Evolutionary conservation across 2,888 invertebrate species (phyloP).

Genomic region (Neoaliturus tenellus): DNA sequence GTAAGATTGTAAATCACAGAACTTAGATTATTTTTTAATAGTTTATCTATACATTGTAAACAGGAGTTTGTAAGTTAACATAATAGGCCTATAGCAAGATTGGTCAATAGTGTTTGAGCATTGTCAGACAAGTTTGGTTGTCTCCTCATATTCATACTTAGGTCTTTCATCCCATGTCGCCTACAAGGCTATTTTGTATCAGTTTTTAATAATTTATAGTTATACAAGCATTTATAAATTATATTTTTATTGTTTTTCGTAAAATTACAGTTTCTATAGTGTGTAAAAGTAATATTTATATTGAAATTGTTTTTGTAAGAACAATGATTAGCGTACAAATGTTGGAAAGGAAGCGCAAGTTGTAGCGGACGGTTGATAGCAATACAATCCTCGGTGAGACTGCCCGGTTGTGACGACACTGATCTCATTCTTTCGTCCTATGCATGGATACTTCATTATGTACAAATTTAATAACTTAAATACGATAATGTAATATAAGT

Average conservation of each 20-base stretch:
- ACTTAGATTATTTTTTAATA: slow-evolving; percentile 15
- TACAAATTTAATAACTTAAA: slow-evolving; percentile 54
- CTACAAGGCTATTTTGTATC: not conserved
- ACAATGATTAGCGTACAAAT: not conserved
- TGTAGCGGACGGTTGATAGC: slow-evolving; percentile 7
- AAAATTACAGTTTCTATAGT: not conserved
- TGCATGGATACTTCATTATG: slow-evolving; percentile 53
- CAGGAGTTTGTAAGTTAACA: not conserved
- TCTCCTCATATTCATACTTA: not conserved
- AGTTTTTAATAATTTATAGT: not conserved
- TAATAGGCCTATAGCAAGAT: not conserved
- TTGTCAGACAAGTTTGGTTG: not conserved
- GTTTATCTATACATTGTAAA: not conserved
- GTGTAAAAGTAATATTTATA: not conserved
- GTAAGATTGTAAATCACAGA: slow-evolving; percentile 2
- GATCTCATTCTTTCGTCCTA: slow-evolving; percentile 56
- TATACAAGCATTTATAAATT: slow-evolving; percentile 3
- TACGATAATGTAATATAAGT: slow-evolving; percentile 61
- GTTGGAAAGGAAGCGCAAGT: too few species aligned
- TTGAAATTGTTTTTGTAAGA: not conserved
- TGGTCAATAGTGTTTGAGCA: not conserved
- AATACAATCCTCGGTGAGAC: slow-evolving; percentile 43
- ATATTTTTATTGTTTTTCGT: not conserved
- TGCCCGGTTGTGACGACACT: slow-evolving; percentile 51
- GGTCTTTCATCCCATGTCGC: not conserved